Evolutionary conservation across 2,888 invertebrate species (phyloP), one percentile per base, ranked within the genome.

Genomic region (Dendrolimus pini): DNA sequence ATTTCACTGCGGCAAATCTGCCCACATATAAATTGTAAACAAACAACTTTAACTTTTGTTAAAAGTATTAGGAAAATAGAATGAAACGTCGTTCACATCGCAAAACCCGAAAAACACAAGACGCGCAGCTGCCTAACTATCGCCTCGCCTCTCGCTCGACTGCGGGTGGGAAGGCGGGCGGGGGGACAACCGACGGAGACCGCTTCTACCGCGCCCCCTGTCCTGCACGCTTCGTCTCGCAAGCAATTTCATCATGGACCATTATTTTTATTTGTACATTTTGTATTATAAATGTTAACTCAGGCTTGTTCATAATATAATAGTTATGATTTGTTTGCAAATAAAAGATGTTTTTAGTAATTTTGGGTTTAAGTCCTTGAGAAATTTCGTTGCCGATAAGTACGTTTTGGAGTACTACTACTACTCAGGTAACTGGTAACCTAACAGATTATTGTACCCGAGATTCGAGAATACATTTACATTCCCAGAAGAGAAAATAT

Each of bases 21-120:
- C 82, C 82, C 78, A 76, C 80, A 74, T 72, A 68, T 53, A 61
- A 61, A 65, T 75, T 74, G 67, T 78, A 75, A 70, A 75, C 71
- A 79, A 75, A 79, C 73, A 75, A 72, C 71, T 76, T 77, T 77
- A 74, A 71, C 74, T 79, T 79, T 72, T 70, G 10, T 10, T 71
- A 74, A 69, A 72, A 80, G 74, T 74, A 71, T 73, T 67, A 75
- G 77, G 74, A 77, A 83, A 82, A 74, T 78, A 77, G 71, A 73
- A 81, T 76, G 78, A 80, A 84, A 86, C 88, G 89, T 89, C 86
- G 77, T 79, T 76, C 85, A 79, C 82, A 79, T 80, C 74, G 84
- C 82, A 84, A 83, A 83, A 85, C 82, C 83, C 83, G 83, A 87
- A 87, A 88, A 88, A 89, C 85, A 87, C 87, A 88, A 89, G 85